Evolutionary conservation across 2,888 invertebrate genomes (phyloP).

Genomic region (Aleiodes alternator): DNA sequence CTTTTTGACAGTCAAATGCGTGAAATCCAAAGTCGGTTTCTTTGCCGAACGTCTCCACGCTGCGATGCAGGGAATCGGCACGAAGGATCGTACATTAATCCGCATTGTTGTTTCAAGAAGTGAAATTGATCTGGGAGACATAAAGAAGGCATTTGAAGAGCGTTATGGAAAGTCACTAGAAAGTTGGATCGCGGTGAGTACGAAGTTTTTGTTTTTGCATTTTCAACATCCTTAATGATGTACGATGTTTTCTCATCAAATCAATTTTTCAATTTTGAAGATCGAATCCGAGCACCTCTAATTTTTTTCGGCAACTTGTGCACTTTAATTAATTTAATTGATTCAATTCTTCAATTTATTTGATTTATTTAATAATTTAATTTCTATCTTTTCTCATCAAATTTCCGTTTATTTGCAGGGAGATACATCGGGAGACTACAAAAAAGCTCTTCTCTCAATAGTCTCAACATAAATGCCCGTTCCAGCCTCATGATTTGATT

Average conservation of each 20-base stretch:
- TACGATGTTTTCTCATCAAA: background rate
- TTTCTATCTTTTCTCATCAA: too few species aligned
- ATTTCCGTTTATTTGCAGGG: slow-evolving; percentile 81
- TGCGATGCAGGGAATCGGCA: slow-evolving; percentile 93
- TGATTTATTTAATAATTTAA: too few species aligned
- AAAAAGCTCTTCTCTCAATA: slow-evolving; percentile 90
- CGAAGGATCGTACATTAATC: slow-evolving; percentile 93
- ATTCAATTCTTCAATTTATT: too few species aligned
- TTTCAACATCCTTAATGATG: too few species aligned
- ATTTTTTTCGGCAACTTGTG: too few species aligned
- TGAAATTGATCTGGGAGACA: slow-evolving; percentile 94
- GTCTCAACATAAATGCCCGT: slow-evolving; percentile 79
- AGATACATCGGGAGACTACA: slow-evolving; percentile 96
- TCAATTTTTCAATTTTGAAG: background rate
- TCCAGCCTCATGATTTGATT: too few species aligned
- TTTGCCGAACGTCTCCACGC: slow-evolving; percentile 94
- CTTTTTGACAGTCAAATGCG: slow-evolving; percentile 84
- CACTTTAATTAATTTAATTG: too few species aligned
- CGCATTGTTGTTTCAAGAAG: slow-evolving; percentile 93
- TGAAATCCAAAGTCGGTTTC: slow-evolving; percentile 92
- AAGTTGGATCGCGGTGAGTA: slow-evolving; percentile 89
- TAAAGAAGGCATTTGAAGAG: slow-evolving; percentile 91
- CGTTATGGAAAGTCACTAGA: slow-evolving; percentile 89
- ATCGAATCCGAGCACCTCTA: too few species aligned
- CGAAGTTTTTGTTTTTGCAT: slow-evolving; percentile 10